phyloP scores from a whole-genome alignment of 2,113 vertebrate genomes.

The Poecilia latipinna region DNA sequence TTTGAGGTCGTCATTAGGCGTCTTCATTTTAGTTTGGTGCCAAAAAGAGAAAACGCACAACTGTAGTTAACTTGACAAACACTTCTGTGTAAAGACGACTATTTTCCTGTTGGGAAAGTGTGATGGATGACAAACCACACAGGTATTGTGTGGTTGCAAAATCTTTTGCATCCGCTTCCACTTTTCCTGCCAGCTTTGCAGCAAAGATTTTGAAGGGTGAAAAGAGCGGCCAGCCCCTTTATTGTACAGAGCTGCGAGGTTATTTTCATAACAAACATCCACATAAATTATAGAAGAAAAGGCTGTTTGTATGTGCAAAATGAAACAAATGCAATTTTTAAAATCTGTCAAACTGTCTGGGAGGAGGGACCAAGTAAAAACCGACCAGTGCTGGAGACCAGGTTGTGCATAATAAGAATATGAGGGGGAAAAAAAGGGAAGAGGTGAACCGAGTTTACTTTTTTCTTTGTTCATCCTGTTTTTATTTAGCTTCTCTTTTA shows the following conservation, averaged over 20 bases:
- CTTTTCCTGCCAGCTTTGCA: too few species aligned
- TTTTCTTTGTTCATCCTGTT: too few species aligned
- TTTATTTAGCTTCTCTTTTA: too few species aligned
- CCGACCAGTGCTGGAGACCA: too few species aligned
- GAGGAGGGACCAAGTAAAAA: too few species aligned
- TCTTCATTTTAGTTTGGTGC: constrained; percentile 1
- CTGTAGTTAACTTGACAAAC: not conserved
- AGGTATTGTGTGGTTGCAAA: not conserved
- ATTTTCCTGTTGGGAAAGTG: not conserved
- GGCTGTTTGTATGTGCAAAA: constrained; percentile 18
- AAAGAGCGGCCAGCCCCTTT: constrained; percentile 8
- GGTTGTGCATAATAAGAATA: too few species aligned
- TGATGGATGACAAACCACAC: not conserved
- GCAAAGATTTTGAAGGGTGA: constrained; percentile 14
- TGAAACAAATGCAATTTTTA: constrained; percentile 22
- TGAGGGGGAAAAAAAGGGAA: too few species aligned
- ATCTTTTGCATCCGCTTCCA: not conserved
- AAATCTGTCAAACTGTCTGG: too few species aligned
- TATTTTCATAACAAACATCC: constrained; percentile 21
- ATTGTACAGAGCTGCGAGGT: constrained; percentile 14
- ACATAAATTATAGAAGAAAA: not conserved
- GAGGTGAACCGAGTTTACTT: too few species aligned
- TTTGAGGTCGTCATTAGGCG: too few species aligned
- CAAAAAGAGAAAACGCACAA: not conserved
- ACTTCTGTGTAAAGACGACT: not conserved